Conservation (phyloP, 2,113 vertebrate species). For the Sterrhoptilus dennistouni region DNA sequence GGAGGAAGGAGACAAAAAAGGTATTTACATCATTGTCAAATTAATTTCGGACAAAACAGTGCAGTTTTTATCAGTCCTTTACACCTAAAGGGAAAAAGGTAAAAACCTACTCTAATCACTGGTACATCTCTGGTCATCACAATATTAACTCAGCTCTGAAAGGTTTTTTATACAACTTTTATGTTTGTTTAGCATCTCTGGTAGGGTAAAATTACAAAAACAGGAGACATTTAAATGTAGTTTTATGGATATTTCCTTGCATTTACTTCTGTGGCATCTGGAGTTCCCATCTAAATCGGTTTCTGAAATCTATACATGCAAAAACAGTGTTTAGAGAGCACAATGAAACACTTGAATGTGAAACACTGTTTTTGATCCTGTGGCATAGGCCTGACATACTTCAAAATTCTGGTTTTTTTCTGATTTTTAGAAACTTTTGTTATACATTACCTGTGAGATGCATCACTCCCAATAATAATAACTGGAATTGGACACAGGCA, state of each 20-base stretch:
- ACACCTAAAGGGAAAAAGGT: not conserved
- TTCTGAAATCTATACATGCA: not conserved
- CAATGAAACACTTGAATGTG: not conserved
- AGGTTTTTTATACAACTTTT: not conserved
- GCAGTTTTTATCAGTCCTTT: not conserved
- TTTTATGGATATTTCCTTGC: not conserved
- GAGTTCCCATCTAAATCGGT: not conserved
- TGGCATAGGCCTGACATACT: not conserved
- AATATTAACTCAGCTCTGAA: not conserved
- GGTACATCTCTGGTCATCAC: not conserved
- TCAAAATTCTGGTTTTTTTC: not conserved
- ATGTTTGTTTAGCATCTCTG: not conserved
- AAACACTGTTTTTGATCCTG: not conserved
- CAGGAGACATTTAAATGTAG: not conserved
- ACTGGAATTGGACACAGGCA: not conserved
- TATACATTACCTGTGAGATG: not conserved
- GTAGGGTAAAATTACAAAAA: not conserved
- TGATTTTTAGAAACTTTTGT: not conserved
- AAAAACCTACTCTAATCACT: not conserved
- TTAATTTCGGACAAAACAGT: not conserved
- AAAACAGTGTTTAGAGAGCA: not conserved
- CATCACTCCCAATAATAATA: not conserved
- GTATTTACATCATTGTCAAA: not conserved
- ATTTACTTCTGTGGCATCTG: not conserved
- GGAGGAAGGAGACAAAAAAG: not conserved